Evolutionary conservation across 2,797 vertebrate genomes (phyloP).

Genomic region (Ctenosaura bakeri): DNA sequence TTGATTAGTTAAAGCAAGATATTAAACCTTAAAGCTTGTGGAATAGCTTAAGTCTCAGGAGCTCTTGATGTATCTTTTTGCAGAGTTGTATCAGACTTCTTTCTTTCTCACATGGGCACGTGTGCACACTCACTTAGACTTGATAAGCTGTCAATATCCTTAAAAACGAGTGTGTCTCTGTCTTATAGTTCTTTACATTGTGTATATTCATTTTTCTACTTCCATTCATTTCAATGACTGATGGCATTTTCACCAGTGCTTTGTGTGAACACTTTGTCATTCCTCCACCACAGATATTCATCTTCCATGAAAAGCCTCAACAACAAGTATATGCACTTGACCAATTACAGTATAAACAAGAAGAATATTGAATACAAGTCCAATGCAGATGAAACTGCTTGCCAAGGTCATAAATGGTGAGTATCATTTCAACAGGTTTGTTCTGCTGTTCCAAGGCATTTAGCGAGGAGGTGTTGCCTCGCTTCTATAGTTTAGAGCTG

Average conservation of each 20-base stretch:
- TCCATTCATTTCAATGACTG: neutral
- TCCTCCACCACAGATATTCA: slow-evolving; percentile 87
- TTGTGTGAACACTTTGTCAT: slow-evolving; percentile 15
- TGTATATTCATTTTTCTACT: neutral
- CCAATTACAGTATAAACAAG: slow-evolving; percentile 99
- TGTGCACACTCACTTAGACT: neutral
- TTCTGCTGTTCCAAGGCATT: neutral
- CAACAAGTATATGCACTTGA: slow-evolving; percentile 98
- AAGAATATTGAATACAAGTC: slow-evolving; percentile 93
- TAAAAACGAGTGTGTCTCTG: neutral
- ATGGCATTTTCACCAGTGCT: neutral
- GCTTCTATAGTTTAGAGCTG: neutral
- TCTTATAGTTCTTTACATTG: neutral
- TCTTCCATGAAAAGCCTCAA: slow-evolving; percentile 93
- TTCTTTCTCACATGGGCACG: neutral
- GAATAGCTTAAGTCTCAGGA: neutral
- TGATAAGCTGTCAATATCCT: neutral
- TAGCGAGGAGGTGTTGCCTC: neutral
- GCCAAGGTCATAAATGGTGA: slow-evolving; percentile 98
- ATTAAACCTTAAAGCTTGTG: neutral
- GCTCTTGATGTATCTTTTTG: neutral
- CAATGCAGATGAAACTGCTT: slow-evolving; percentile 92
- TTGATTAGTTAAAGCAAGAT: neutral
- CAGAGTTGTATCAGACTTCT: neutral
- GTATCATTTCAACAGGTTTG: neutral